phyloP scores from a whole-genome alignment of 2,797 vertebrate species.

The Avahi laniger region DNA sequence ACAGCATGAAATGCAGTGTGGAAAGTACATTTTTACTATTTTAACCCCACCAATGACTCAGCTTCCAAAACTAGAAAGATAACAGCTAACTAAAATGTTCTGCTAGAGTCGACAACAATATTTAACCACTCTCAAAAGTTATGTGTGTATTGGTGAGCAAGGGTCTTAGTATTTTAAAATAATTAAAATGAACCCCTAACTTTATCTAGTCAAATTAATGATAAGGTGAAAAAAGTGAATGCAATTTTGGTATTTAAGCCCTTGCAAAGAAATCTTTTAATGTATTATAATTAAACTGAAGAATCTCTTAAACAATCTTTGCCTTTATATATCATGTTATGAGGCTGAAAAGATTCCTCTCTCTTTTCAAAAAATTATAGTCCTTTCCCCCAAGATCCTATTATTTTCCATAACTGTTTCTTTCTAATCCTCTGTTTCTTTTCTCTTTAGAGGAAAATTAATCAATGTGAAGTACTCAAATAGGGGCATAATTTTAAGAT shows the following conservation, averaged over 20 bases:
- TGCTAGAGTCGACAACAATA: background rate
- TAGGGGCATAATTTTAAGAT: background rate
- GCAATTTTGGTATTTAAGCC: background rate
- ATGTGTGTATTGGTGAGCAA: background rate
- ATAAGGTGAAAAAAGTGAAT: background rate
- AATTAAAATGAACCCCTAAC: background rate
- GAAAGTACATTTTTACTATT: background rate
- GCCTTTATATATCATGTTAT: background rate
- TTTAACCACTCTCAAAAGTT: background rate
- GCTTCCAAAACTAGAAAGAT: background rate
- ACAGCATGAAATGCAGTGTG: background rate
- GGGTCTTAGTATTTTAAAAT: background rate
- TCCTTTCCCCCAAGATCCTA: background rate
- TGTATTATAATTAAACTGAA: background rate
- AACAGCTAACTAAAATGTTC: background rate
- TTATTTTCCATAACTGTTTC: background rate
- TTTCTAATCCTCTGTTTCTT: background rate
- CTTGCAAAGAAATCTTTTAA: background rate
- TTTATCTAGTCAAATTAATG: background rate
- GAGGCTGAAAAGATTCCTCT: background rate
- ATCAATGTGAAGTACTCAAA: background rate
- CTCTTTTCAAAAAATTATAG: background rate
- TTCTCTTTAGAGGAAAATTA: conserved; percentile 14
- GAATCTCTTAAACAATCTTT: background rate
- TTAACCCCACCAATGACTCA: background rate